These are phyloP conservation scores for Drosophila busckii DNA, from an alignment of 1,140 invertebrate species.

Conservation along the genomic window DNA sequence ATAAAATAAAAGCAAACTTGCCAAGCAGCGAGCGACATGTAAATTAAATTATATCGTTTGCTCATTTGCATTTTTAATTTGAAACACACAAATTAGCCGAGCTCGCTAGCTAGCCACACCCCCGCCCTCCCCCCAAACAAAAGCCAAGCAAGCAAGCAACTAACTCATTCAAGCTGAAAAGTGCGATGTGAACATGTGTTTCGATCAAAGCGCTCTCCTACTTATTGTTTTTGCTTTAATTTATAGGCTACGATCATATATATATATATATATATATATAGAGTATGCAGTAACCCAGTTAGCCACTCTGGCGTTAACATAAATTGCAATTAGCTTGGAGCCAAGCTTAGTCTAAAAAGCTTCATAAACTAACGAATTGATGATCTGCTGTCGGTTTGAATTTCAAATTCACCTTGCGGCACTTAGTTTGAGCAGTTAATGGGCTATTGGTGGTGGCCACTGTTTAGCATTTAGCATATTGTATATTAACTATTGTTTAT, in stretches of 20 bases:
- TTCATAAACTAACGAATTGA: background rate
- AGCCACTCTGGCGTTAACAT: no score
- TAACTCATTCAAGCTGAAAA: slow-evolving; percentile 40
- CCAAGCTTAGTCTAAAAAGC: background rate
- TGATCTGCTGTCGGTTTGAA: background rate
- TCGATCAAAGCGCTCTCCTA: slow-evolving; percentile 33
- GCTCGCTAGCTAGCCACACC: no score
- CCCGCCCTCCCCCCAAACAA: no score
- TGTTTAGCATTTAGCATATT: slow-evolving; percentile 25
- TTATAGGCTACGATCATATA: slow-evolving; percentile 29
- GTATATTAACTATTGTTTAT: slow-evolving; percentile 26
- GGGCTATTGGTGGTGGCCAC: slow-evolving; percentile 40
- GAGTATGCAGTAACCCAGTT: background rate
- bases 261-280: slow-evolving; percentile 12
- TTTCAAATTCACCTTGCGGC: slow-evolving; percentile 5
- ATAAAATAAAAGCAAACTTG: slow-evolving; percentile 44
- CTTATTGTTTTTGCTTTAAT: slow-evolving; percentile 7
- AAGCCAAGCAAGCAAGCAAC: no score
- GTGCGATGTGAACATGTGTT: slow-evolving; percentile 72
- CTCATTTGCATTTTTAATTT: slow-evolving; percentile 76
- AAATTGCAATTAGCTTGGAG: slow-evolving; percentile 15
- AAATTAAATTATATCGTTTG: slow-evolving; percentile 64
- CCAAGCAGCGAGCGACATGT: slow-evolving; percentile 10
- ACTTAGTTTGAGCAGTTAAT: slow-evolving; percentile 16
- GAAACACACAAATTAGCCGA: slow-evolving; percentile 61